phyloP scores from a whole-genome alignment of 37 sponge, comb jelly and placozoan genomes.

The Theonella swinhoei region DNA sequence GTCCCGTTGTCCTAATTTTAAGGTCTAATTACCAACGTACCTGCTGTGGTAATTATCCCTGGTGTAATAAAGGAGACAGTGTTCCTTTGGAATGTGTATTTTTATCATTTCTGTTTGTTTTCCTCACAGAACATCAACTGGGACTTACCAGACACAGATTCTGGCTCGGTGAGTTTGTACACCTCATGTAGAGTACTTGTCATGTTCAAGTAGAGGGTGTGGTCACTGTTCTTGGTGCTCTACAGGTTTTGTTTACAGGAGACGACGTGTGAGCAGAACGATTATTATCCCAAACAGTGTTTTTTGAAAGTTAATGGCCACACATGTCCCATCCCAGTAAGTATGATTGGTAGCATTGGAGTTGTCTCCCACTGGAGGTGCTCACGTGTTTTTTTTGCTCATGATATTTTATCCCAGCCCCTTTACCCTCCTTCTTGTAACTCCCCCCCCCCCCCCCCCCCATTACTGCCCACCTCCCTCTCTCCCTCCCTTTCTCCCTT shows the following conservation, averaged over 20 bases:
- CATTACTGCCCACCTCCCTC: background rate
- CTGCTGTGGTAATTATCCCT: no score
- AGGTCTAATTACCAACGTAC: no score
- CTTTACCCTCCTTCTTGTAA: no score
- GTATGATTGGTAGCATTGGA: no score
- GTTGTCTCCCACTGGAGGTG: no score
- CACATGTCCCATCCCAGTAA: conserved; percentile 50
- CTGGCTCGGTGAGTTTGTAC: conserved; percentile 15
- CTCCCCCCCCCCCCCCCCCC: background rate
- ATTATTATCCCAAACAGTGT: conserved; percentile 72
- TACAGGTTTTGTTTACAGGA: conserved; percentile 71
- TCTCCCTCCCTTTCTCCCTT: conserved; percentile 6
- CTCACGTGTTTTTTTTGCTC: background rate
- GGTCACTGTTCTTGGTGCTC: no score
- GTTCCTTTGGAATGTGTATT: no score
- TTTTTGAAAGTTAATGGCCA: conserved; percentile 65
- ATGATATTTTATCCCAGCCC: conserved; percentile 7
- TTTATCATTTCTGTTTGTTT: background rate
- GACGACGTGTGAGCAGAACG: conserved; percentile 74
- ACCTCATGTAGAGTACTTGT: no score
- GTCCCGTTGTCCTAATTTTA: background rate
- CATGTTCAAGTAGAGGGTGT: no score
- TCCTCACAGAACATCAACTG: conserved; percentile 9
- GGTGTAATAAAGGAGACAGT: no score
- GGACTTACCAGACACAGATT: conserved; percentile 35